Base-by-base conservation (phyloP, 2,113 vertebrate species). In the Eolophus roseicapilla region DNA sequence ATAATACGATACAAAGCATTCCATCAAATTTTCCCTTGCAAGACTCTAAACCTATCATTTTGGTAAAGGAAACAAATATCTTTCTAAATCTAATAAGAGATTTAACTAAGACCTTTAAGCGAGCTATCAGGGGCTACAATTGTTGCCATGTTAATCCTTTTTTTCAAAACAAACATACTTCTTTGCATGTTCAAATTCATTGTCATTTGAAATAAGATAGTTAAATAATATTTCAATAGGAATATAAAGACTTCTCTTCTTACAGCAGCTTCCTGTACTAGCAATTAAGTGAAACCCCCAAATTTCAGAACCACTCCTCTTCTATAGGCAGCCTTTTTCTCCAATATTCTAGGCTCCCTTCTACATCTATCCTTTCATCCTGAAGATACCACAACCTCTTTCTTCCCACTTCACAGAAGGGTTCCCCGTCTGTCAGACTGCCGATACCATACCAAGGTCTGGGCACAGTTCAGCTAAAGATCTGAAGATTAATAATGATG, bases 31-130 rank as follows among this genome's bases (percentile, higher is more conserved):
- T 76, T 88, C 94, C 73, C 90, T 91, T 88, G 63, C 67, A 96
- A 97, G 68, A 95, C 75, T 62, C 49, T 93, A 97, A 97, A 93
- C 31, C 70, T 91, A 77, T 96, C 75, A 94, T 93, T 95, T 94
- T 75, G 24, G 21, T 82, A 89, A 94, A 88, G 52, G 82, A 95
- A 97, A 89, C 47, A 93, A 82, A 44, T 65, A 96, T 83, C 75
- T 94, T 70, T 70, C 64, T 70, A 93, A 84, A 84, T 78, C 80
- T 71, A 81, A 24, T 59, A 65, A 5, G 6, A 94, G 89, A 97
- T 96, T 97, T 96, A 95, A 82, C 27, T 43, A n/a, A 63, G 85
- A 74, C 31, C 79, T 93, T 82, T 76, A 83, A 91, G 68, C 0
- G 0, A 95, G 57, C 59, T 82, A 81, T 62, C 73, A 83, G 78